Conservation (phyloP, 2,888 invertebrate genomes). For the Diplazon laetatorius region DNA sequence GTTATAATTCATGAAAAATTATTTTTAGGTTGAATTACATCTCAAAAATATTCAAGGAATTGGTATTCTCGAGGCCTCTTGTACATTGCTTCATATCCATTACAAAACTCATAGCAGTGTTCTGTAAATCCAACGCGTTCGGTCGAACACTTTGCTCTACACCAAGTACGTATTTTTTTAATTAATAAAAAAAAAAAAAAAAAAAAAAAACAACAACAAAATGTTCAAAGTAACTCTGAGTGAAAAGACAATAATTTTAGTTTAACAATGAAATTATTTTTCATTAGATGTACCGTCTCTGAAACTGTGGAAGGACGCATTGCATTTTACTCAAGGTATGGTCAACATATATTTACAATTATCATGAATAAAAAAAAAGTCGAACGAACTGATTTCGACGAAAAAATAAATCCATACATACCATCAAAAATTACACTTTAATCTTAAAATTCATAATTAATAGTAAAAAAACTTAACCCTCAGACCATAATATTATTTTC, state of each 20-base stretch:
- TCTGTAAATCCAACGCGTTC: conserved; percentile 69
- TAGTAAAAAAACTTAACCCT: too few relatives aligned
- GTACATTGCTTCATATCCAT: conserved; percentile 74
- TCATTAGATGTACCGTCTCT: conserved; percentile 67
- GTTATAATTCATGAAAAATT: conserved; percentile 40
- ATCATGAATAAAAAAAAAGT: neutral
- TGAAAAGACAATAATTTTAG: too few relatives aligned
- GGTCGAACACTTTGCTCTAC: conserved; percentile 72
- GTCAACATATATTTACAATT: neutral
- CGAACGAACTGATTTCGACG: too few relatives aligned
- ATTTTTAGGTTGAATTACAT: conserved; percentile 73
- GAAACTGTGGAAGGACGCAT: conserved; percentile 72
- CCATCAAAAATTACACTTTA: too few relatives aligned
- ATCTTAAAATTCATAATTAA: too few relatives aligned
- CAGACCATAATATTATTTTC: too few relatives aligned
- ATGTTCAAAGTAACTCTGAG: too few relatives aligned
- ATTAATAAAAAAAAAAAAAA: too few relatives aligned
- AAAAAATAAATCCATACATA: too few relatives aligned
- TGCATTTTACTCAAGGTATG: conserved; percentile 75
- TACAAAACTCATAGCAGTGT: conserved; percentile 72
- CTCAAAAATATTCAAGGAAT: conserved; percentile 76
- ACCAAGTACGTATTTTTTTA: conserved; percentile 69
- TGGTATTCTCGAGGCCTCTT: conserved; percentile 78
- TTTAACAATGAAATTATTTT: conserved; percentile 48
- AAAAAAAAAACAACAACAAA: too few relatives aligned